Base-by-base conservation (phyloP, 2,797 vertebrate species). In the Parauchenoglanis ngamensis region DNA sequence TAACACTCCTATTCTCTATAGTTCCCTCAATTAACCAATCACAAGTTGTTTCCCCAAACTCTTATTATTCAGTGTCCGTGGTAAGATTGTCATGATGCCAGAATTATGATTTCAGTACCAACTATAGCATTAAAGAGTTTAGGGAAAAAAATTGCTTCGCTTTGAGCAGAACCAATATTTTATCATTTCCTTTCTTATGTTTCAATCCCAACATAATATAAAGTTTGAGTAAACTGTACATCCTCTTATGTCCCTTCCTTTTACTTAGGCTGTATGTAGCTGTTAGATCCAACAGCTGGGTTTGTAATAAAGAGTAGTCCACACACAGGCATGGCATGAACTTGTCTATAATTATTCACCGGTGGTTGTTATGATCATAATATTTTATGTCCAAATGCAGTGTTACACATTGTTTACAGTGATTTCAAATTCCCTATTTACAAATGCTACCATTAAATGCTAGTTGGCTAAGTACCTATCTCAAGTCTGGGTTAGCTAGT, bases 91-190 rank as follows among this genome's bases (percentile, higher is more conserved):
- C 21, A 81, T 57, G 10, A 40, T 80, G 57, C 23, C 25, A 81
- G 25, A 25, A 63, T 81, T n/a, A 63, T n/a, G 35, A 81, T 63
- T n/a, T 81, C 23, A 81, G 25, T 81, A 63, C 23, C 12, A 46
- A n/a, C 35, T 81, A 40, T 40, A 46, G 31, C 15, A 35, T 35
- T 57, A 59, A 59, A 73, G 40, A 40, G 3, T 40, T 40, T 40
- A 40, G 40, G 3, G 1, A 40, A 40, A 40, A 40, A 40, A 59
- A 59, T 21, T 59, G 56, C 6, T 59, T 21, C 56, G 0, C 56
- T 59, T 57, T 19, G 19, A 57, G 17, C 6, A 59, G 56, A 59
- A 59, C 56, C 56, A 21, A 59, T 59, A 59, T 59, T 61, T 25
- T 23, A 63, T n/a, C 61, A 63, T 63, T 63, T 63, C 61, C 23